Evolutionary conservation across 2,797 vertebrate genomes (phyloP), one percentile per base, ranked within the genome.

Genomic region (Lacerta agilis): DNA sequence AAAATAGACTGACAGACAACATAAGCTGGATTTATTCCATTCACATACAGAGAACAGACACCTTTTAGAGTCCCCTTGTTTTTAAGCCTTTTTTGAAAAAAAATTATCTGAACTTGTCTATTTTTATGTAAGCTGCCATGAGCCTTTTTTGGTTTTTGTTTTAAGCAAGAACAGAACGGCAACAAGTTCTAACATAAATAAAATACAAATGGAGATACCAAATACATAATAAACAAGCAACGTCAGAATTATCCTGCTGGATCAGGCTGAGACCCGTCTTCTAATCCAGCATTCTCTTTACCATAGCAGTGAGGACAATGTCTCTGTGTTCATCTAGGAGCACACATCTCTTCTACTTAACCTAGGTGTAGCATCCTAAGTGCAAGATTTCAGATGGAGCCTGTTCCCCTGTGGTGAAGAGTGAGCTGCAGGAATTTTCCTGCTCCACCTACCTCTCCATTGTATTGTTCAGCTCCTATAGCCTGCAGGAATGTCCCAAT

Each of bases 381-480:
- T 41, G 61, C 20, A 20, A 38, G 8, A 38, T 29, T 67, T 67
- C 38, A n/a, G 13, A 8, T 43, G 61, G 7, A 0, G 15, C 36
- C 11, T 43, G 36, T 71, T 8, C 4, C 9, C 29, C 23, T 33
- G n/a, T 5, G 3, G 8, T 23, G 58, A 23, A 25, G 43, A 15
- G 33, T 64, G 58, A 41, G 18, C 15, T 29, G 25, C 8, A 45
- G 8, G 45, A 36, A 36, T 36, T 67, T 55, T 0, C 15, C 38
- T 73, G 76, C 64, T 27, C 0, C 43, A 73, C 95, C 96, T 89
- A 97, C 96, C 9, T 96, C 93, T 0, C 94, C 96, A 72, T 96
- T 94, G 83, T 97, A 92, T 82, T 90, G 23, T 85, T 97, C 93
- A 61, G 96, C 97, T 36, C 97, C 96, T 55, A 96, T 90, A 0